Evolutionary conservation across 2,113 vertebrate genomes (phyloP).

Genomic region (Dryoscopus gambensis): DNA sequence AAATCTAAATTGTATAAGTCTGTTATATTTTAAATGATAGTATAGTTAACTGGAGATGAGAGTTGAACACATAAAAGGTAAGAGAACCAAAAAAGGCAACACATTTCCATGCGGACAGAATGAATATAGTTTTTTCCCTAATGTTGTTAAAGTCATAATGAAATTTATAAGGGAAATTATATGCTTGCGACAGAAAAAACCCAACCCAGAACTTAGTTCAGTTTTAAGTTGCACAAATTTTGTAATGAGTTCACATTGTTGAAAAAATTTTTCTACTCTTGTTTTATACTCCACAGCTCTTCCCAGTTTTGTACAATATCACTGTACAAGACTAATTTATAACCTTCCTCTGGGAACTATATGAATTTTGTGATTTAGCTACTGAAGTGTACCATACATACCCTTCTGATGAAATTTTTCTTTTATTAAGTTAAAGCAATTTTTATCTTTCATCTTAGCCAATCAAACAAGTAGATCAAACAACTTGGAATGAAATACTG

Average conservation of each 20-base stretch:
- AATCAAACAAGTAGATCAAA: background rate
- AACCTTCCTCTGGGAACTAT: background rate
- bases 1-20: background rate
- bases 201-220: fast-evolving
- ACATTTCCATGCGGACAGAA: background rate
- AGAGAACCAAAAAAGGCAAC: background rate
- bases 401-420: background rate
- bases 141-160: background rate
- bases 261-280: background rate
- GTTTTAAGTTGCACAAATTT: background rate
- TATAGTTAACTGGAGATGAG: background rate
- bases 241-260: background rate
- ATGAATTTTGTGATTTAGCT: background rate
- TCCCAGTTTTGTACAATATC: background rate
- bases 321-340: background rate
- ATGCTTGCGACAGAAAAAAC: background rate
- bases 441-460: background rate
- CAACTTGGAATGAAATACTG: background rate
- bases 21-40: background rate
- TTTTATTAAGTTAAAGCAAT: background rate
- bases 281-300: background rate
- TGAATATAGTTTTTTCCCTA: background rate
- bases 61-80: background rate
- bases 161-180: background rate
- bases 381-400: background rate